phyloP scores from a whole-genome alignment of 2,113 vertebrate genomes.

The Gavia stellata region DNA sequence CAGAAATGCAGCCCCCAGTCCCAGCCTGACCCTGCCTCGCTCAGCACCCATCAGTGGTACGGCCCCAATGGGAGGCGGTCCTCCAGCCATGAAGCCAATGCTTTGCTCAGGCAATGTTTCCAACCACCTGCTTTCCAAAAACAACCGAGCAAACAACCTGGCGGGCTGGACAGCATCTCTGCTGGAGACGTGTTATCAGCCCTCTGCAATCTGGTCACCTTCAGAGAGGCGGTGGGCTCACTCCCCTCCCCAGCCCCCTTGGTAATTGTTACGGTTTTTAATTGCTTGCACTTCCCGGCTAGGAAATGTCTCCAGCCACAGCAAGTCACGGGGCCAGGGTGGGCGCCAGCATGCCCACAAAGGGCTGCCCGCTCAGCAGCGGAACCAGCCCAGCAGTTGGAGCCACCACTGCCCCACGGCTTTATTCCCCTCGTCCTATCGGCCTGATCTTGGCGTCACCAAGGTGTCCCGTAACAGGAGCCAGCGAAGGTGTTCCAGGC shows the following conservation, averaged over 20 bases:
- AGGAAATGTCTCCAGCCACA: neutral
- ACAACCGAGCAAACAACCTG: neutral
- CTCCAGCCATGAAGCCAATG: neutral
- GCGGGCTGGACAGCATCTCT: neutral
- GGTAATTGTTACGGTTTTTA: neutral
- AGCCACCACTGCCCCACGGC: neutral
- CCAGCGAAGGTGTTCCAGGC: neutral
- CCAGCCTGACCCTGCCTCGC: neutral
- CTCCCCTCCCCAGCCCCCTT: neutral
- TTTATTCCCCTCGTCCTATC: slow-evolving; percentile 34
- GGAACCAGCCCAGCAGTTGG: neutral
- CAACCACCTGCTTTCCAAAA: neutral
- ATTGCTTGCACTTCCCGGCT: neutral
- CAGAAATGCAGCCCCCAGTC: neutral
- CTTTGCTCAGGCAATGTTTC: neutral
- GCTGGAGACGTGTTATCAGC: neutral
- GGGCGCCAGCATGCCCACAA: neutral
- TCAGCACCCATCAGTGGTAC: neutral
- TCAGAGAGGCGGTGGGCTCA: accelerated
- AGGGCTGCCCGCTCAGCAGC: neutral
- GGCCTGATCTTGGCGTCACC: slow-evolving; percentile 10
- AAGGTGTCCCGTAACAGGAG: neutral
- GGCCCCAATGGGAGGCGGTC: neutral
- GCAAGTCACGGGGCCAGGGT: accelerated
- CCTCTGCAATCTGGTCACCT: neutral